phyloP scores from a whole-genome alignment of 2,797 vertebrate species.

The Sebastes diaconus region DNA sequence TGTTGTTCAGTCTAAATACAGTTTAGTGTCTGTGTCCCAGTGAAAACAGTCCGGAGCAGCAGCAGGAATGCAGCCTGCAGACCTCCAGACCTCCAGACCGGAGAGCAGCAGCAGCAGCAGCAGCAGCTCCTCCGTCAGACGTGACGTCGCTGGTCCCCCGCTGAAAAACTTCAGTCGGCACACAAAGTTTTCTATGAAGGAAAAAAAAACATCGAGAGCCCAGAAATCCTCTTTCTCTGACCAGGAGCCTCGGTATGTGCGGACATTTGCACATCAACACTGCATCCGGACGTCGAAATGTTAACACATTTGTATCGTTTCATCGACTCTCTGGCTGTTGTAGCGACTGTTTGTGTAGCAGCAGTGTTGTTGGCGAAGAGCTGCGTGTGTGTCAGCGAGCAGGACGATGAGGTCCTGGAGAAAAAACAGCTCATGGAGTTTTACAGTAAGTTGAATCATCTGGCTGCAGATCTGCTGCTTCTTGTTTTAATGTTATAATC shows the following conservation, averaged over 20 bases:
- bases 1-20: neutral
- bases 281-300: slow-evolving; percentile 72
- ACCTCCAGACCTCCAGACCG: slow-evolving; percentile 12
- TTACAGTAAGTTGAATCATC: slow-evolving; percentile 79
- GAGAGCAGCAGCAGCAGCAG: slow-evolving; percentile 37
- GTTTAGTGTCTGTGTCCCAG: neutral
- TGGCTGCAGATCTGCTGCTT: neutral
- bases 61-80: slow-evolving; percentile 49
- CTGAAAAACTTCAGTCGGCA: slow-evolving; percentile 57
- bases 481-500: neutral
- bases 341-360: slow-evolving; percentile 54
- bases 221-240: neutral
- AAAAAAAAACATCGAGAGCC: slow-evolving; percentile 34
- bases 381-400: slow-evolving; percentile 58
- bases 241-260: slow-evolving; percentile 60
- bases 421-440: slow-evolving; percentile 73
- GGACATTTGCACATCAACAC: slow-evolving; percentile 22
- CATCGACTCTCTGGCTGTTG: slow-evolving; percentile 28
- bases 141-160: slow-evolving; percentile 79
- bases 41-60: slow-evolving; percentile 31
- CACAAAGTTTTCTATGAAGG: slow-evolving; percentile 55
- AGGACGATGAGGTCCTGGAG: slow-evolving; percentile 75
- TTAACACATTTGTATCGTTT: slow-evolving; percentile 24
- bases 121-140: slow-evolving; percentile 65
- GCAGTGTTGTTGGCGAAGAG: slow-evolving; percentile 49